Conservation (phyloP, 1,140 invertebrate genomes). For the Zophobas atratus region DNA sequence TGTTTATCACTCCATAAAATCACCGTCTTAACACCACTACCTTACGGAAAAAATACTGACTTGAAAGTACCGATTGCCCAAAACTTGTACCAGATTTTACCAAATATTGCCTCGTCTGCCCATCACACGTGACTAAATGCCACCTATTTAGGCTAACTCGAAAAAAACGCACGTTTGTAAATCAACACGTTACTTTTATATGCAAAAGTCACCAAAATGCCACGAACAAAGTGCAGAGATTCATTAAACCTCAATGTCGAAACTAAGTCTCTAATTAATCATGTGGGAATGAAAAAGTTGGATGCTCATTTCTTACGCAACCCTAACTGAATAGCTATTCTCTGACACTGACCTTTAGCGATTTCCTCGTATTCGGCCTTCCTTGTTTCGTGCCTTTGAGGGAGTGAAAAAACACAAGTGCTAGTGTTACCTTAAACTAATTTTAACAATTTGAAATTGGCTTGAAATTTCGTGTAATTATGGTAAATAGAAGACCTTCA, state of each 20-base stretch:
- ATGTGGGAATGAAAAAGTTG: not conserved
- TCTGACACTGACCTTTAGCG: not conserved
- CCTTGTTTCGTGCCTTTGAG: not conserved
- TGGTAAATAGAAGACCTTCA: no score
- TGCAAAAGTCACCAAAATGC: slow-evolving; percentile 3
- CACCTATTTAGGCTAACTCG: not conserved
- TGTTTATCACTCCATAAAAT: no score
- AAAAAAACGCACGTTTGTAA: not conserved
- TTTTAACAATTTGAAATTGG: no score
- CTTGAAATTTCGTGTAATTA: no score
- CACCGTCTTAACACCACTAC: no score
- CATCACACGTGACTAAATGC: no score
- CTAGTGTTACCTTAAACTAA: no score
- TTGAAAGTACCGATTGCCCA: no score
- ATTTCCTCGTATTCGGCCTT: slow-evolving; percentile 11
- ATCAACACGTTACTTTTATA: not conserved
- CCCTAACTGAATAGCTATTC: not conserved
- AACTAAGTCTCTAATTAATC: slow-evolving; percentile 3
- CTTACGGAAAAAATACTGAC: no score
- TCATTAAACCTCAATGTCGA: not conserved
- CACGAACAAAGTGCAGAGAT: not conserved
- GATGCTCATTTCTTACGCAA: slow-evolving; percentile 6
- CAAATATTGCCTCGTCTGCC: no score
- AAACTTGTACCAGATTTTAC: no score
- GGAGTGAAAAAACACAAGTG: not conserved